Evolutionary conservation across 64 coral and sea anemone genomes (phyloP).

Genomic region (Pocillopora verrucosa): DNA sequence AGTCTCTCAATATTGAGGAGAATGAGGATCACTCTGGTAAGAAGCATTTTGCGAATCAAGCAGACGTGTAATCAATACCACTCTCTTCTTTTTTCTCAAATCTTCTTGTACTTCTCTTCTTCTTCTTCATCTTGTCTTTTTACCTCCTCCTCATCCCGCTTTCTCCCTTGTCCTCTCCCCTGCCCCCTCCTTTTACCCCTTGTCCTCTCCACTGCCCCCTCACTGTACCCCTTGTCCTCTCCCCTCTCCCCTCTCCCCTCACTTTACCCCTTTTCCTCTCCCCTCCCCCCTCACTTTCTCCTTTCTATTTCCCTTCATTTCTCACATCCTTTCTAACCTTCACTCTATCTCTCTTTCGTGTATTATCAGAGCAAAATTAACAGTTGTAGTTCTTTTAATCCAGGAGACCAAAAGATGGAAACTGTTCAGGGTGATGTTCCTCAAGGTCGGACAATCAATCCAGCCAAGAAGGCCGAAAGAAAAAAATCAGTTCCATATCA

Average conservation of each 20-base stretch:
- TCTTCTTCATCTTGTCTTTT: too few species aligned
- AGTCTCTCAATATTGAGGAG: slow-evolving; percentile 49
- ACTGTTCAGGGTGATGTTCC: not conserved
- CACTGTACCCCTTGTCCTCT: too few species aligned
- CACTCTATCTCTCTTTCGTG: not conserved
- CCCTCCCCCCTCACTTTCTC: not conserved
- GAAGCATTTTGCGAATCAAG: not conserved
- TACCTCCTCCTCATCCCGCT: too few species aligned
- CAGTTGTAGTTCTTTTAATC: not conserved
- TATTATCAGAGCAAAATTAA: not conserved
- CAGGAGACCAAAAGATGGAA: slow-evolving; percentile 42
- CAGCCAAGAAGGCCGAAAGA: slow-evolving; percentile 32
- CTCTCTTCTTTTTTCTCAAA: too few species aligned
- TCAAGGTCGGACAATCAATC: not conserved
- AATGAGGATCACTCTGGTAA: slow-evolving; percentile 14
- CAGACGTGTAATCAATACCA: not conserved
- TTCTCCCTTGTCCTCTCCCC: too few species aligned
- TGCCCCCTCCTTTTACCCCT: too few species aligned
- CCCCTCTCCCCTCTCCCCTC: too few species aligned
- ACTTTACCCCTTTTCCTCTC: too few species aligned
- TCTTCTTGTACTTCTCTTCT: too few species aligned
- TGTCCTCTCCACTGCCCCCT: too few species aligned
- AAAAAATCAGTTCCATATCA: slow-evolving; percentile 53
- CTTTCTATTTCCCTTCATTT: too few species aligned
- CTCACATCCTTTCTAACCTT: not conserved